Evolutionary conservation across 2,888 invertebrate genomes (phyloP), one percentile per base, ranked within the genome.

Genomic region (Rhamnusium bicolor): DNA sequence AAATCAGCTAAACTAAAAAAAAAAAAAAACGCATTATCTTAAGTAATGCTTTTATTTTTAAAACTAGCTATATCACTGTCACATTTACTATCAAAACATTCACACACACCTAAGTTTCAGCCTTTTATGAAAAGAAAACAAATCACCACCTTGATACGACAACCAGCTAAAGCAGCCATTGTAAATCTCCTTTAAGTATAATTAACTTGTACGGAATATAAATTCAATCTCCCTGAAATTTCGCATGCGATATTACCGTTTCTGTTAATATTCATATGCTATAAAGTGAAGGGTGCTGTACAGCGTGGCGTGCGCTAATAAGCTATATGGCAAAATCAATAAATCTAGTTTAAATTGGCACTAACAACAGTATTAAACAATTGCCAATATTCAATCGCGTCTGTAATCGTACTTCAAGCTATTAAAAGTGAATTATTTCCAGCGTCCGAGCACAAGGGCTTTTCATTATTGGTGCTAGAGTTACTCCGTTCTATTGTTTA

Each of bases 351-450:
- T 49, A 68, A 67, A 72, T 63, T 68, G 72, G 61, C 68, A 53
- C 16, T 62, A 67, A 72, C 67, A 65, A 72, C 60, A 46, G 67
- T 61, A 67, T 72, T 72, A 72, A 67, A 61, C 61, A 65, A 61
- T 65, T 61, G 61, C 72, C 68, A 61, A 72, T 68, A 68, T 72
- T 51, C 72, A 71, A 71, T 71, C 51, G 66, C 65, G 46, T 65
- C 65, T 65, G 65, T 71, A 71, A 71, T 71, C 71, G 65, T 46
- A 65, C 56, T 65, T 63, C 27, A 24, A 56, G 65, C 56, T 63
- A 71, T 66, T 65, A 61, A 61, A 69, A 69, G 46, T 61, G 61
- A 69, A 69, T 69, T 69, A 69, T 69, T 69, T 69, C 61, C 69
- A 69, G 53, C 51, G 14, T n/a, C 19, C 29, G 18, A 60, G 69